A percentile compares a stretch with the other conserved stretches of the same genome.
Evolutionary conservation across 2,113 vertebrate genomes (phyloP).

Genomic region (Hirundichthys speculiger): DNA sequence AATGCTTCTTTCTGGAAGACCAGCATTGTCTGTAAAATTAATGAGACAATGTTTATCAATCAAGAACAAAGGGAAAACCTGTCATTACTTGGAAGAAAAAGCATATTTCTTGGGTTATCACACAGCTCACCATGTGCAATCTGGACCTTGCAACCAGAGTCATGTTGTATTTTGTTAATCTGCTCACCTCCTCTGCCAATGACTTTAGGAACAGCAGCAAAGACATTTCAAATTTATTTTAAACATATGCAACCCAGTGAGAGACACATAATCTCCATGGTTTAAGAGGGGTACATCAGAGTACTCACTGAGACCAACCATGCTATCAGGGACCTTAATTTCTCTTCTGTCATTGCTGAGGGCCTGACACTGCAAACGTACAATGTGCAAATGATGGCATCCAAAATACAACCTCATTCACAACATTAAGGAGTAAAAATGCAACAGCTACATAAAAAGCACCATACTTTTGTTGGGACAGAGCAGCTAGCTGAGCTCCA

Average conservation of each 20-base stretch:
- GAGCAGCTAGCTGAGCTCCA: slow-evolving; percentile 87
- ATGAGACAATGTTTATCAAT: not conserved
- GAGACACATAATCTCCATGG: not conserved
- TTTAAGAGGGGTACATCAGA: not conserved
- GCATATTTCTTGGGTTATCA: too few species aligned
- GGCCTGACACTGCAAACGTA: slow-evolving; percentile 69
- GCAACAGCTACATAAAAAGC: not conserved
- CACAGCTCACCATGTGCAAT: slow-evolving; percentile 87
- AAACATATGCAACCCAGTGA: not conserved
- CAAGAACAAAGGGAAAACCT: not conserved
- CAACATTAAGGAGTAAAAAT: not conserved
- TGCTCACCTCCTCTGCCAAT: slow-evolving; percentile 94
- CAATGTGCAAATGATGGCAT: not conserved
- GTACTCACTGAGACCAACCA: slow-evolving; percentile 95
- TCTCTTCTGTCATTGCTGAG: slow-evolving; percentile 89
- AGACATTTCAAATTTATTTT: slow-evolving; percentile 16
- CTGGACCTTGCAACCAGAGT: slow-evolving; percentile 96
- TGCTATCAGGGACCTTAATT: slow-evolving; percentile 90
- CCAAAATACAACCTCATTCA: not conserved
- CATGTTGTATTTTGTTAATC: slow-evolving; percentile 96
- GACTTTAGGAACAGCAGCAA: slow-evolving; percentile 72
- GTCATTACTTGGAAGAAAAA: not conserved
- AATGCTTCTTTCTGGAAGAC: slow-evolving; percentile 88
- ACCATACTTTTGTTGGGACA: slow-evolving; percentile 84
- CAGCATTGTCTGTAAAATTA: slow-evolving; percentile 85